Evolutionary conservation across 2,888 invertebrate species (phyloP).

Genomic region (Mesorhabditis belari): DNA sequence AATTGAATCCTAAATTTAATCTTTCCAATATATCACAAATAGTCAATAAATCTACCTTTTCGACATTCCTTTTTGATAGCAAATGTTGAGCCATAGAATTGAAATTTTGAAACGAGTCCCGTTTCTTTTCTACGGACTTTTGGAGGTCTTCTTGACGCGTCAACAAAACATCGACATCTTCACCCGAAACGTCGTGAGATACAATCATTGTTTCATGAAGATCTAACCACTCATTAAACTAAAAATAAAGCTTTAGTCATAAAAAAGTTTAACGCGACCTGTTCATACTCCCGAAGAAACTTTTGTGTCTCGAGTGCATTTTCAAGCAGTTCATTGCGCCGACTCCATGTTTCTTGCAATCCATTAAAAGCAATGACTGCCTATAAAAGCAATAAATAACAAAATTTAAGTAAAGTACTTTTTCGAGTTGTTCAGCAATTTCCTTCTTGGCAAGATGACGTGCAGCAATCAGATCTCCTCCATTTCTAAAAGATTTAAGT

Average conservation of each 20-base stretch:
- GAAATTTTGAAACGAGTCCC: background rate
- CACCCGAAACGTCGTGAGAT: background rate
- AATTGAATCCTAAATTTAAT: background rate
- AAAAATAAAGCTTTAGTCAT: background rate
- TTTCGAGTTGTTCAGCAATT: background rate
- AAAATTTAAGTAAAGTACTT: background rate
- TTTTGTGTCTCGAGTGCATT: background rate
- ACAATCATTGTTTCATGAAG: background rate
- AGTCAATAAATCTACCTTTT: background rate
- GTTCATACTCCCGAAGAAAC: background rate
- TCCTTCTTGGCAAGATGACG: background rate
- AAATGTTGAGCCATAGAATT: background rate
- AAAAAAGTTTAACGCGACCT: background rate
- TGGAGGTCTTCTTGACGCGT: background rate
- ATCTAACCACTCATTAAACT: background rate
- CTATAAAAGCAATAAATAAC: no score
- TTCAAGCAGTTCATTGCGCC: background rate
- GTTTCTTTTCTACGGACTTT: background rate
- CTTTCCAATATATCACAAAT: background rate
- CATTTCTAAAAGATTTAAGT: background rate
- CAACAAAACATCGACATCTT: background rate
- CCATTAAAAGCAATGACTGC: background rate
- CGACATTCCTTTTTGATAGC: background rate
- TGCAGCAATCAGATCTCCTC: background rate
- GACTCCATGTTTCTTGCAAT: background rate